These are phyloP conservation scores for Scartelaos histophorus DNA, from an alignment of 2,113 vertebrate genomes.

Conservation along the genomic window DNA sequence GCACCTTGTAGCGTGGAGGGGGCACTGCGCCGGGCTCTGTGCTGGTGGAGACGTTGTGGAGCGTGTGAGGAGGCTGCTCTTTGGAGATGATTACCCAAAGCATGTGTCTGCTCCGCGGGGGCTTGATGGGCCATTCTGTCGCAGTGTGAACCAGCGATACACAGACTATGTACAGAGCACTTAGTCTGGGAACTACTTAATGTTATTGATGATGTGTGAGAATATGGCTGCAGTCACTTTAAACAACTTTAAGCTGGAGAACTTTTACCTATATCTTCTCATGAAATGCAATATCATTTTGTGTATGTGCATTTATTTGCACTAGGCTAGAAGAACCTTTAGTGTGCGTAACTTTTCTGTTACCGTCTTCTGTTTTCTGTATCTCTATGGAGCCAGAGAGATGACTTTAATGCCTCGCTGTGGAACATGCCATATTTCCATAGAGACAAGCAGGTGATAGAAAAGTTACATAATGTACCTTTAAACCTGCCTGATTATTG, in stretches of 20 bases:
- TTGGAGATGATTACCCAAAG: constrained; percentile 69
- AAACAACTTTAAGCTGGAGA: not conserved
- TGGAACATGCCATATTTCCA: no score
- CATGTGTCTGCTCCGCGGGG: constrained; percentile 62
- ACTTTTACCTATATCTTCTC: not conserved
- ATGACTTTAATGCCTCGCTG: no score
- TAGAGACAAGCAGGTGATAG: no score
- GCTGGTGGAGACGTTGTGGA: constrained; percentile 26
- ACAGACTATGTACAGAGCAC: constrained; percentile 21
- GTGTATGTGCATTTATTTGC: not conserved
- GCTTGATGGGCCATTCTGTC: constrained; percentile 57
- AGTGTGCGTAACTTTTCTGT: no score
- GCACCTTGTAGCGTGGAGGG: constrained; percentile 62
- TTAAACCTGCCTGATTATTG: no score
- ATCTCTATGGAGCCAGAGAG: no score
- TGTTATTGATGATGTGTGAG: not conserved
- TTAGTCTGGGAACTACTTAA: constrained; percentile 6
- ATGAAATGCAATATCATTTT: not conserved
- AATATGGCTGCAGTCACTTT: not conserved
- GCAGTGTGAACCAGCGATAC: constrained; percentile 37
- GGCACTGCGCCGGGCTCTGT: constrained; percentile 47
- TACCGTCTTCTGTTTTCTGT: no score
- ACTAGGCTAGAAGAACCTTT: not conserved
- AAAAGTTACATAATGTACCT: no score
- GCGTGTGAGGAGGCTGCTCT: constrained; percentile 42